Base-by-base conservation (phyloP, 2,113 vertebrate species). In the Cichladusa arquata region DNA sequence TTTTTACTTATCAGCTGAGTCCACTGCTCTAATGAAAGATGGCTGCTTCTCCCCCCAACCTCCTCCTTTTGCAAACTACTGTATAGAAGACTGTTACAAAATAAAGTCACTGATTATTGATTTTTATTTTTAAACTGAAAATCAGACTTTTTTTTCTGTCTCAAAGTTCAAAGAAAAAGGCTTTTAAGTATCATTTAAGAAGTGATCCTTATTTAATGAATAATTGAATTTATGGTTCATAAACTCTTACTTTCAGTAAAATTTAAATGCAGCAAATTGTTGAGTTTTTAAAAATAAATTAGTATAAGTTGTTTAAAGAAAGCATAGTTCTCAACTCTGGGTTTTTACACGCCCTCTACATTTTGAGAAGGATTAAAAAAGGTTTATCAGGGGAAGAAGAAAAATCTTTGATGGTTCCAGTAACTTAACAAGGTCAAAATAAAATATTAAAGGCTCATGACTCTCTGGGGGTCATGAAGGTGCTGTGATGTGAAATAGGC, bases 371-470 rank as follows among this genome's bases (percentile, higher is more conserved):
- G 67, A 26, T 64, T 62, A 77, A 86, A 88, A 93, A 34, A 3
- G n/a, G 18, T 66, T 58, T 69, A 92, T 29, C 53, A 83, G 94
- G 57, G 80, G 74, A 88, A 90, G 92, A 83, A 90, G 92, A 92
- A 95, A 96, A 94, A 81, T 87, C 73, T 93, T 81, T 97, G 83
- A 87, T 94, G 33, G 71, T 95, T 95, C 65, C 28, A 72, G 71
- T 95, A 94, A 93, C 56, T 97, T 87, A 96, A 89, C 73, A 97
- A 94, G 94, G 81, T 93, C 93, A 97, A 97, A 94, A 96, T 94
- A 92, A 96, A 96, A 96, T 97, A 97, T 97, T 97, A 95, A 96
- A 95, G 22, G 62, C 82, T 88, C 57, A 16, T 90, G 48, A 61
- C 54, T 86, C 85, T 76, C 31, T 62, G 22, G 44, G 60, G 86